Evolutionary conservation across 2,888 invertebrate genomes (phyloP).

Genomic region (Yponomeuta plumbellus): DNA sequence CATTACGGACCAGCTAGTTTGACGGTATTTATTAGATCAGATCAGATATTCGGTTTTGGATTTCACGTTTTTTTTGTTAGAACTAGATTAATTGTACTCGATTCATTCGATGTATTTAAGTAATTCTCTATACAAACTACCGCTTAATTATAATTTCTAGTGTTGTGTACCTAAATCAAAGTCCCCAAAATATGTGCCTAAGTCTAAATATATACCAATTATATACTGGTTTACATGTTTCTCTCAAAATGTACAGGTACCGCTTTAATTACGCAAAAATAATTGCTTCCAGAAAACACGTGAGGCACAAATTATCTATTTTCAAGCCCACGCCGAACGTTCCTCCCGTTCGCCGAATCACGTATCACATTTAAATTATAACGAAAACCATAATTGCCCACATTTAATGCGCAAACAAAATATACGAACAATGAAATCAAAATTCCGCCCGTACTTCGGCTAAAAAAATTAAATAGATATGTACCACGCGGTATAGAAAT

Average conservation of each 20-base stretch:
- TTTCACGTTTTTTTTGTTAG: too few relatives aligned
- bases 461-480: conserved; percentile 37
- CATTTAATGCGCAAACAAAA: conserved; percentile 18
- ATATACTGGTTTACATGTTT: background rate
- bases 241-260: background rate
- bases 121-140: too few relatives aligned
- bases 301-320: background rate
- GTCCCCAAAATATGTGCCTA: too few relatives aligned
- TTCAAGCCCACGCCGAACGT: background rate
- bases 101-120: too few relatives aligned
- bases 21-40: too few relatives aligned
- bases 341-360: background rate
- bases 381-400: background rate
- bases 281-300: background rate
- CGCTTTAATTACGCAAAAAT: background rate
- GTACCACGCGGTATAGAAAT: conserved; percentile 27
- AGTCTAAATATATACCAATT: background rate
- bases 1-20: too few relatives aligned
- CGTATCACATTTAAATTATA: background rate
- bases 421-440: conserved; percentile 30
- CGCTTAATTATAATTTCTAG: too few relatives aligned
- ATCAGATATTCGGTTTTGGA: too few relatives aligned
- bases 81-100: too few relatives aligned
- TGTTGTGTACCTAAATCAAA: too few relatives aligned
- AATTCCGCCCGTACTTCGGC: conserved; percentile 39